Base-by-base conservation (phyloP, 2,888 invertebrate genomes). In the Halocaridina rubra region DNA sequence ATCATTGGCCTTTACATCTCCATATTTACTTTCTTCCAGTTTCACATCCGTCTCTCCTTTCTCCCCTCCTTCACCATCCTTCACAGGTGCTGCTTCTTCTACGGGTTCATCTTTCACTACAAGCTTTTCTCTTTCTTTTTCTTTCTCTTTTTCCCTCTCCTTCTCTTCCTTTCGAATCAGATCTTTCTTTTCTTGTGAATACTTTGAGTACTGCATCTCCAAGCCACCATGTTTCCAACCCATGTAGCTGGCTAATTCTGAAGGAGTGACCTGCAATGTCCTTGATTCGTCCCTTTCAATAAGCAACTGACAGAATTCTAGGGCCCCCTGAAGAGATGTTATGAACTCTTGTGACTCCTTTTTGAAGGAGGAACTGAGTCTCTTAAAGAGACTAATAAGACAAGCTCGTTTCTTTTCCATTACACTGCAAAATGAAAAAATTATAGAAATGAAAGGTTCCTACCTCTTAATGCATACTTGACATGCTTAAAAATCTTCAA, bases 371-470 rank as follows among this genome's bases (percentile, higher is more conserved):
- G 80, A 59, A 24, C 61, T 85, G 13, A 87, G 69, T n/a, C 79
- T 81, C 29, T 80, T 76, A 57, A 87, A 78, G 8, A 80, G 79
- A 27, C 81, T 76, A 22, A 87, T 53, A 24, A 87, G 72, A 22
- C 85, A 80, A 3, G 84, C 87, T 69, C 72, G 79, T 61, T 85
- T 85, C 33, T 80, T 85, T 59, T 87, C 87, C 74, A 87, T 74
- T 1, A 82, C 85, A 59, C 87, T 87, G 81, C 22, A 78, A 81
- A 27, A 77, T 13, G 10, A n/a, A n/a, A n/a, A n/a, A n/a, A n/a
- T n/a, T n/a, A n/a, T n/a, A n/a, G n/a, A n/a, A n/a, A n/a, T n/a
- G n/a, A n/a, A n/a, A n/a, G n/a, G n/a, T n/a, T n/a, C n/a, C n/a
- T n/a, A n/a, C n/a, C n/a, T n/a, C n/a, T n/a, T n/a, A n/a, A n/a